phyloP scores from a whole-genome alignment of 2,113 vertebrate species.

The Plecturocebus donacophilus region DNA sequence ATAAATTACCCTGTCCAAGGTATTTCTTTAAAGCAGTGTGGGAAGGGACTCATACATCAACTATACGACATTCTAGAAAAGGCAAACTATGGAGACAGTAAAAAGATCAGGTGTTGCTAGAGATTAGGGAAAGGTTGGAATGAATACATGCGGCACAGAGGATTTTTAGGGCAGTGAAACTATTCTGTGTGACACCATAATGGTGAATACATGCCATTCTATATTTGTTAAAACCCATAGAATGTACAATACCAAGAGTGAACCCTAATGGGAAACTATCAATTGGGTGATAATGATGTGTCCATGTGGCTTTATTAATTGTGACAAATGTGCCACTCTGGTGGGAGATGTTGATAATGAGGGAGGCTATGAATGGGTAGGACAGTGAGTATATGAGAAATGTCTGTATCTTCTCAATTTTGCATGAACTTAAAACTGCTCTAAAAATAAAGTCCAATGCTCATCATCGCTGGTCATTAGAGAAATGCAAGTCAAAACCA shows the following conservation, averaged over 20 bases:
- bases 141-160: neutral
- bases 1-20: no score
- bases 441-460: neutral
- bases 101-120: neutral
- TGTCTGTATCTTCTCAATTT: neutral
- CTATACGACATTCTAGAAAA: neutral
- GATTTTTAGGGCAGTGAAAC: neutral
- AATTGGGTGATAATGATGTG: neutral
- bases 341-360: neutral
- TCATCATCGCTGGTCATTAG: no score
- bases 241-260: neutral
- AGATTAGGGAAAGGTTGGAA: neutral
- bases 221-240: neutral
- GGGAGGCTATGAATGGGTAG: accelerated
- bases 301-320: neutral
- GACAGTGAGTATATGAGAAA: neutral
- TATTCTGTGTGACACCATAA: neutral
- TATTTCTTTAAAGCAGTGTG: no score
- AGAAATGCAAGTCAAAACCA: no score
- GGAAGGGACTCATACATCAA: no score
- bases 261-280: neutral
- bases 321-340: neutral
- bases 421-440: neutral
- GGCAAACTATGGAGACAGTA: neutral
- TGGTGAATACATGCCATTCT: neutral